Percentiles rank a stretch among this genome's conserved stretches.
Conservation (phyloP, 1,140 invertebrate genomes). For the Monomorium pharaonis region DNA sequence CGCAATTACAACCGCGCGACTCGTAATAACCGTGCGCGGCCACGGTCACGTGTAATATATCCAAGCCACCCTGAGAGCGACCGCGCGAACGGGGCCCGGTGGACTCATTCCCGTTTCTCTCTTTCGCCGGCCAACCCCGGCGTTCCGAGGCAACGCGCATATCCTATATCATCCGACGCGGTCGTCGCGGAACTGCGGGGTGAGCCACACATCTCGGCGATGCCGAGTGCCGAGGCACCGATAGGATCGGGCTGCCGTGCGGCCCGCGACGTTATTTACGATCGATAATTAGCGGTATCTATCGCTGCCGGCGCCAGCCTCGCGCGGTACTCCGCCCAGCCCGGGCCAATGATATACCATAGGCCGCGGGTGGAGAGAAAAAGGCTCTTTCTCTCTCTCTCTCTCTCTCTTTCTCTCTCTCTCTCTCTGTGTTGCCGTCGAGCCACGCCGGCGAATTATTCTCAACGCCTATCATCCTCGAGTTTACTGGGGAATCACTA, state of each 20-base stretch:
- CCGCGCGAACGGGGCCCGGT: background rate
- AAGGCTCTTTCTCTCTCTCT: background rate
- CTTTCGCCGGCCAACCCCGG: slow-evolving; percentile 62
- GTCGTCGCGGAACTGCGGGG: slow-evolving; percentile 58
- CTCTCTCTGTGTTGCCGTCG: slow-evolving; percentile 54
- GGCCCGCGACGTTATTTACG: slow-evolving; percentile 82
- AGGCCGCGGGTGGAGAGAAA: slow-evolving; percentile 36
- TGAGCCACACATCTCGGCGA: slow-evolving; percentile 40
- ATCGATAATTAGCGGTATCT: slow-evolving; percentile 86
- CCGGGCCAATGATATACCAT: slow-evolving; percentile 72
- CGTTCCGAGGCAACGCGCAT: slow-evolving; percentile 62
- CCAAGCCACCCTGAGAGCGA: slow-evolving; percentile 69
- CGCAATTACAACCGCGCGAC: slow-evolving; percentile 68
- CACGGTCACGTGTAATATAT: slow-evolving; percentile 68
- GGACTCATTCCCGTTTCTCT: slow-evolving; percentile 31
- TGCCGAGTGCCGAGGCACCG: slow-evolving; percentile 60
- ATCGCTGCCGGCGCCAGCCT: slow-evolving; percentile 84
- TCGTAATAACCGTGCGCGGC: slow-evolving; percentile 67
- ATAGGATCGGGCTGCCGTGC: slow-evolving; percentile 76
- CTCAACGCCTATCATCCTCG: slow-evolving; percentile 27
- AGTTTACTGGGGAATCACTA: background rate
- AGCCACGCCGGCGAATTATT: slow-evolving; percentile 43
- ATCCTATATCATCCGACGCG: slow-evolving; percentile 75
- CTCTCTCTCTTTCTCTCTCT: slow-evolving; percentile 54
- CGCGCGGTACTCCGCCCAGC: slow-evolving; percentile 74